Evolutionary conservation across 2,888 invertebrate genomes (phyloP), one percentile per base, ranked within the genome.

Genomic region (Muschampia plurimacula): DNA sequence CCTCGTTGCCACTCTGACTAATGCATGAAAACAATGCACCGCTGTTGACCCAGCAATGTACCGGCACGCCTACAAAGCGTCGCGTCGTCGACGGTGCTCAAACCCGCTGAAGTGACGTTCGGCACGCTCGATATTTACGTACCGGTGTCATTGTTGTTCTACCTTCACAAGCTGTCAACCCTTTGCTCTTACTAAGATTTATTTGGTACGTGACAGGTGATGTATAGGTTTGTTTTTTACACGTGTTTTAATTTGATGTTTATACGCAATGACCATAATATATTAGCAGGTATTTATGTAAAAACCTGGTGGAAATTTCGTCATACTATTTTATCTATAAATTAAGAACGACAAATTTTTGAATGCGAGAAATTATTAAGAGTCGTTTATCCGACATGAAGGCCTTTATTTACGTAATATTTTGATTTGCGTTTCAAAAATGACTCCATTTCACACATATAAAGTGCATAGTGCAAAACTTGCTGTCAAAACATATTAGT

Each of bases 41-140:
- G 79, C 80, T 84, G 82, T 84, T 84, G 82, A 86, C 81, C 83
- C 83, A 77, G 86, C 87, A 82, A 85, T 89, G 87, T 86, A 89
- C 80, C 66, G 66, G 62, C 67, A 32, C 71, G 72, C 66, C 66
- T 66, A 32, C 67, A 62, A 49, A 67, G 52, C 41, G 65, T 60
- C n/a, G n/a, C n/a, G n/a, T n/a, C 71, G 71, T 9, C 49, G 71
- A 49, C 68, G 60, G 28, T 32, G 69, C 66, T 71, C 66, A 60
- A 60, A n/a, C 60, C 71, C 41, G 71, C 60, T 67, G n/a, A 62
- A 72, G 62, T 62, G 66, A 66, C 66, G 59, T 64, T 59, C 65
- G 71, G 66, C 36, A 59, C 66, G 66, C 60, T 60, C 71, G 71
- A 62, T 66, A 67, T 52, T 49, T 72, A 39, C 57, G 28, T 57